These are phyloP conservation scores for Microcebus tavaratra DNA, from an alignment of 2,113 vertebrate species.

Conservation along the genomic window DNA sequence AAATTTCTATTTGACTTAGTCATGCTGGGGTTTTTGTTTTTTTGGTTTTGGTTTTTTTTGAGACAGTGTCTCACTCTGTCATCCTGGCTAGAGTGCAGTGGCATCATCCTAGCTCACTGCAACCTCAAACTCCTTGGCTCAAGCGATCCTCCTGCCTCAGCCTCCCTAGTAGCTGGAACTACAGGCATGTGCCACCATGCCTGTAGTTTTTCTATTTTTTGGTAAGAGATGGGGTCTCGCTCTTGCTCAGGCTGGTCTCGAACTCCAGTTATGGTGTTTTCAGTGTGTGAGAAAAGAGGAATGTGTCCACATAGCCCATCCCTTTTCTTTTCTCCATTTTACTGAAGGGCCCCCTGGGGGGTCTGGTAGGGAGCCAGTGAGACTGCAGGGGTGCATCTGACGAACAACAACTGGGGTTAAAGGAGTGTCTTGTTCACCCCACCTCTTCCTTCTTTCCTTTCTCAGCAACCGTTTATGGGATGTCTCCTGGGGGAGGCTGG, in stretches of 20 bases:
- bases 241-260: too few relatives aligned
- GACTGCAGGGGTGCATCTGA: neutral
- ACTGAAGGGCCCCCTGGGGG: neutral
- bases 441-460: neutral
- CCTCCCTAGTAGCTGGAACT: too few relatives aligned
- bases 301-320: rapidly evolving
- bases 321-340: neutral
- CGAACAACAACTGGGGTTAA: neutral
- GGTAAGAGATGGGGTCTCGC: too few relatives aligned
- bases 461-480: neutral
- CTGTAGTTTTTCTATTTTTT: too few relatives aligned
- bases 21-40: too few relatives aligned
- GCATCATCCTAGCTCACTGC: too few relatives aligned
- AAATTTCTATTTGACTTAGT: neutral
- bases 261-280: neutral
- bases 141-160: too few relatives aligned
- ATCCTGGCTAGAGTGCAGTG: too few relatives aligned
- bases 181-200: too few relatives aligned
- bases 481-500: neutral
- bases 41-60: too few relatives aligned
- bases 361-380: rapidly evolving
- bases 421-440: neutral
- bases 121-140: too few relatives aligned
- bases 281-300: neutral
- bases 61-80: too few relatives aligned